Base-by-base conservation (phyloP, 2,888 invertebrate species). In the Drosophila neoperkinsi region DNA sequence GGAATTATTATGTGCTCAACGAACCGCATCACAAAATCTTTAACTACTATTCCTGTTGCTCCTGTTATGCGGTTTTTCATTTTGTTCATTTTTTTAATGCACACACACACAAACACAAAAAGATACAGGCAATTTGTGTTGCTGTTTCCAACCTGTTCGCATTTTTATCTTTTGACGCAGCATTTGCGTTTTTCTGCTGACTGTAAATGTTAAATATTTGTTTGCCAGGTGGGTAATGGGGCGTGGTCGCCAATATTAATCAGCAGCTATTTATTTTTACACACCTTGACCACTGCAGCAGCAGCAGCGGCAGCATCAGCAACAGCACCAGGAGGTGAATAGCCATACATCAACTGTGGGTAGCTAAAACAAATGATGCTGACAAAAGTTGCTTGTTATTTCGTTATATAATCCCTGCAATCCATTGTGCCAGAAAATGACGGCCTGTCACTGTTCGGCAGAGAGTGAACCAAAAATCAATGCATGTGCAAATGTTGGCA, bases 1-100 rank as follows among this genome's bases (percentile, higher is more conserved):
- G 88, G 88, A 86, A 86, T 86, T 86, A 90, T 88, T 88, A 90
- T 86, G 88, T 90, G 90, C 88, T 77, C 88, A 88, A 68, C 85
- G 90, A 90, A 90, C 83, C 88, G 85, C 83, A 85, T 78, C 30
- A 71, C 77, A 79, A 77, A 85, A 90, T 85, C 86, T 85, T 70
- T 52, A 66, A 75, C 61, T 72, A 43, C 61, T 68, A 41, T 65
- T 73, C 56, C 70, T 82, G 68, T 67, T 71, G 61, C 63, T 67
- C 61, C 52, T 74, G 53, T 69, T 60, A 60, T 62, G 67, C 59
- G 69, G 59, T 73, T 73, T 66, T 65, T 60, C 63, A 70, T 71
- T 74, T 64, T 68, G 56, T 62, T 73, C 68, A 60, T 61, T 43
- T 72, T 81, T 81, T 87, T 78, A 78, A 72, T 71, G 83, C 63